Evolutionary conservation across 2,113 vertebrate genomes (phyloP), one percentile per base, ranked within the genome.

Genomic region (Brachyhypopomus occidentalis): DNA sequence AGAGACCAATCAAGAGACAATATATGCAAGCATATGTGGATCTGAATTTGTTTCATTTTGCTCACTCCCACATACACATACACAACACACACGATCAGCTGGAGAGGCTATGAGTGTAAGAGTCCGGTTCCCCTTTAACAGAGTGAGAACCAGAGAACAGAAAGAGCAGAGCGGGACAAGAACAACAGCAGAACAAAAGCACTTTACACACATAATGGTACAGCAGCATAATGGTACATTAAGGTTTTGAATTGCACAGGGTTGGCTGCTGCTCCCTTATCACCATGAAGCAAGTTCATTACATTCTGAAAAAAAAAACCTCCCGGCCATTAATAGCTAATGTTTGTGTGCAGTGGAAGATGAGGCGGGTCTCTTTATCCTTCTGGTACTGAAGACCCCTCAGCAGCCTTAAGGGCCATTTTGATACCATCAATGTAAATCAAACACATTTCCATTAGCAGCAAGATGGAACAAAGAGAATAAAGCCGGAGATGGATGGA

Each of bases 231-330:
- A 87, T 84, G 80, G 78, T 70, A 75, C 84, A 86, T 88, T 88
- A 86, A 86, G 84, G 78, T 79, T 72, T 78, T 41, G 84, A 80
- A 88, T 84, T 84, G 81, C 86, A 83, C 75, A 60, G 60, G 77
- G 55, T 72, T 84, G 73, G 56, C 55, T 80, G 78, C 78, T 79
- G 77, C 71, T 71, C 55, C 48, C 63, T 77, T 56, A 73, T 56
- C 78, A 62, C 78, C 81, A 80, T 72, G 82, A 78, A 84, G 83
- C 79, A 84, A 86, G 86, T 86, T 86, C 83, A 85, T 86, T 86
- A 85, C 38, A 23, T 71, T 41, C 78, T 79, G 73, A 69, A 81
- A 83, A 77, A 83, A 75, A 75, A 78, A 83, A 83, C 78, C 64
- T 63, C 81, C 84, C 34, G 34, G 66, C 83, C 62, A 67, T 86